Evolutionary conservation across 2,888 invertebrate species (phyloP).

Genomic region (Pollenia amentaria): DNA sequence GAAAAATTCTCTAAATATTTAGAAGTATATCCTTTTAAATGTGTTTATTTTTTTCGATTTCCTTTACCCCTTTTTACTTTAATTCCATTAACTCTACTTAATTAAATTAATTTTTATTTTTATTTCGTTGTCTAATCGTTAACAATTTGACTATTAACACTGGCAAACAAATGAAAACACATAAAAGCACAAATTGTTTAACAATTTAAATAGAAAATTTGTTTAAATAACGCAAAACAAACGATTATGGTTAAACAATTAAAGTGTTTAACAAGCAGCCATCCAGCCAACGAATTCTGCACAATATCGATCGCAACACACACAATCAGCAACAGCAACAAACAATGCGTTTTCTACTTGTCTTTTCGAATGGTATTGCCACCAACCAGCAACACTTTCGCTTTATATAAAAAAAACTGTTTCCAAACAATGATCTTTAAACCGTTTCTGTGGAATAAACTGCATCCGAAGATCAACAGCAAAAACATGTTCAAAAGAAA

Average conservation of each 20-base stretch:
- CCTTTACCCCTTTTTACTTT: neutral
- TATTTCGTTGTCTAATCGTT: conserved; percentile 48
- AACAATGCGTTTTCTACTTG: conserved; percentile 65
- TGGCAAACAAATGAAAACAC: conserved; percentile 54
- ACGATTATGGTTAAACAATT: conserved; percentile 75
- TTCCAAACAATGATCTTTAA: conserved; percentile 66
- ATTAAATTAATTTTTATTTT: conserved; percentile 58
- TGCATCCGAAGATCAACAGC: conserved; percentile 22
- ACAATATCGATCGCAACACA: neutral
- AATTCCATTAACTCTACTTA: conserved; percentile 16
- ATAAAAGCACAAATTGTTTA: conserved; percentile 71
- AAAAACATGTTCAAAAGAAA: conserved; percentile 13
- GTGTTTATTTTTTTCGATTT: neutral
- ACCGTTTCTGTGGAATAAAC: conserved; percentile 42
- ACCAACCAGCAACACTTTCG: conserved; percentile 66
- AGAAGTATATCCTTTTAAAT: no score
- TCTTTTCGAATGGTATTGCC: neutral
- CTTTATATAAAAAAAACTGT: conserved; percentile 29
- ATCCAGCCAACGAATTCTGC: conserved; percentile 8
- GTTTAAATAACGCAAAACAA: conserved; percentile 73
- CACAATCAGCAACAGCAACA: neutral
- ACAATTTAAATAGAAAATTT: conserved; percentile 74
- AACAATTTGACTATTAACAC: conserved; percentile 61
- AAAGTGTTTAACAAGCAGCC: conserved; percentile 69
- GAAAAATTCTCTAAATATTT: no score